Base-by-base conservation (phyloP, 2,888 invertebrate species). In the Trichacis sp. region DNA sequence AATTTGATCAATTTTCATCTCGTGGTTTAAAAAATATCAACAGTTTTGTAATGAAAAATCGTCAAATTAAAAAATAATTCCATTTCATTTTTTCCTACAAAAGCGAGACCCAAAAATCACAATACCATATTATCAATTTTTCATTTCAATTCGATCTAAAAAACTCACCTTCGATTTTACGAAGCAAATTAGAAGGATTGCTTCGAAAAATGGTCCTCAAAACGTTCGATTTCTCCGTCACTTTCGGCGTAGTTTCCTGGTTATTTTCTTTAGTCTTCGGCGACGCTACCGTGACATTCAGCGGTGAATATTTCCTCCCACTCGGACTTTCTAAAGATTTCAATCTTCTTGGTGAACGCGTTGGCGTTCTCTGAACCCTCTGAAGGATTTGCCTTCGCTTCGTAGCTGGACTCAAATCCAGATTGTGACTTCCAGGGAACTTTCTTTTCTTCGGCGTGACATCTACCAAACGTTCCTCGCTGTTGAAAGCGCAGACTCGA, bases 281-380 rank as follows among this genome's bases (percentile, higher is more conserved):
- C 54, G 82, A 78, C 20, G 73, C 73, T 51, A 83, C 71, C 64
- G 73, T 76, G 57, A 84, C 73, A 67, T 76, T 73, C 29, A 84
- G 74, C 6, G 83, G 79, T 29, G 79, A 76, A 72, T 84, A 83
- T 63, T 65, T 74, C 69, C 76, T 69, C 0, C 70, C 64, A 1
- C 69, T 72, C 14, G 77, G 77, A 69, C 78, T 78, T 30, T 64
- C 69, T 20, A 77, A 68, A 47, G 64, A 61, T 65, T 54, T 65
- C 40, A 29, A 57, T 49, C 61, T 65, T 5, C 66, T 40, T 11
- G 74, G 74, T 45, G 77, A 69, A 18, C 66, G 56, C 33, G 64
- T 68, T 0, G 73, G 70, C n/a, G 71, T 78, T 58, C 65, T 73
- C 15, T 15, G 59, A 47, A 54, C 54, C 50, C 20, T 38, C 12